These are phyloP conservation scores for Phoeniculus purpureus DNA, from an alignment of 2,797 vertebrate genomes.

Conservation along the genomic window DNA sequence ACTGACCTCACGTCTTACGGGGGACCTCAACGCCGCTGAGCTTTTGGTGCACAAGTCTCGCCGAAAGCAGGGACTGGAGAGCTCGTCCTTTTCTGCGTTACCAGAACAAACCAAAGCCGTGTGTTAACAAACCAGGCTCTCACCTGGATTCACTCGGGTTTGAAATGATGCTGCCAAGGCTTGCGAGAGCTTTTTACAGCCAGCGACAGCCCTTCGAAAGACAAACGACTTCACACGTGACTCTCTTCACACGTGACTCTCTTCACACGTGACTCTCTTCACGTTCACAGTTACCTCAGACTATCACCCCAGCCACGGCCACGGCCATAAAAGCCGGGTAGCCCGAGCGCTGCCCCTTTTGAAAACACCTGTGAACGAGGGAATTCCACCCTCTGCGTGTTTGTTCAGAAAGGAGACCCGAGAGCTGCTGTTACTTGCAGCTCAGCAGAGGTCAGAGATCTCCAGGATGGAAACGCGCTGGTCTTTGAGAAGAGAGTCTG, in stretches of 20 bases:
- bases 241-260: constrained; percentile 34
- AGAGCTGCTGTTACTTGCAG: constrained; percentile 29
- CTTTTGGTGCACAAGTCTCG: no score
- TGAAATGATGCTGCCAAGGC: constrained; percentile 7
- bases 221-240: constrained; percentile 54
- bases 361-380: background rate
- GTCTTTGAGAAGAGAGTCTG: background rate
- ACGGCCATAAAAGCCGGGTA: background rate
- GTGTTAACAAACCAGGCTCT: background rate
- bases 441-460: background rate
- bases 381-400: background rate
- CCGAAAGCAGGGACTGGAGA: background rate
- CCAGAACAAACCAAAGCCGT: background rate
- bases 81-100: background rate
- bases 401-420: background rate
- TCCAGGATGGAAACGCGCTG: background rate
- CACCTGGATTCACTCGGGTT: background rate
- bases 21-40: no score
- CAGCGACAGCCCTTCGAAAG: constrained; percentile 34
- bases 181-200: constrained; percentile 32
- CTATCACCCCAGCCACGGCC: background rate
- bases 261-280: constrained; percentile 45
- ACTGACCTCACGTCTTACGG: background rate
- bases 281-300: background rate
- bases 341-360: constrained; percentile 7